These are phyloP conservation scores for Zelostemma sp. DNA, from an alignment of 1,140 invertebrate genomes.

Conservation along the genomic window DNA sequence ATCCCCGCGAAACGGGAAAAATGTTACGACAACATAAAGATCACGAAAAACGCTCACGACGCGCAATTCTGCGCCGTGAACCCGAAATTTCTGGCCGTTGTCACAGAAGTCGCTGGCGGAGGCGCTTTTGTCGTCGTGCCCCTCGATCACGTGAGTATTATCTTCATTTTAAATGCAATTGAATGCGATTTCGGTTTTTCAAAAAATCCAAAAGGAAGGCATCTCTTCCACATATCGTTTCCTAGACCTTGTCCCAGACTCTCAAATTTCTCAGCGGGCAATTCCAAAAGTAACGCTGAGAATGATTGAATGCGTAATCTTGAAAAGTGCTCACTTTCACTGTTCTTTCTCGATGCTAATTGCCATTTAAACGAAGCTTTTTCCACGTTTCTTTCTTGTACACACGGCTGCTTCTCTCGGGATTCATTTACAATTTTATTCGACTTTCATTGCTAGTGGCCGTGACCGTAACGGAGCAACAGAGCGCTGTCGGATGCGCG, in stretches of 20 bases:
- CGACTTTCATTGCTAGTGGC: conserved; percentile 55
- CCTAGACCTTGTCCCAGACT: no score
- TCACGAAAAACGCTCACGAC: conserved; percentile 93
- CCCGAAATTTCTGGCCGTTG: conserved; percentile 94
- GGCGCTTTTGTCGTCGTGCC: conserved; percentile 94
- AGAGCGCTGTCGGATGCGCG: conserved; percentile 7
- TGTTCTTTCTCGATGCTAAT: conserved; percentile 57
- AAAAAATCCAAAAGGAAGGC: no score
- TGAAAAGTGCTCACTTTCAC: no score
- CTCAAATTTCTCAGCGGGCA: no score
- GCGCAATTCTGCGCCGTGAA: conserved; percentile 94
- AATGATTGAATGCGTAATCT: no score
- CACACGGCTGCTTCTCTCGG: conserved; percentile 31
- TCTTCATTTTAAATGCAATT: conserved; percentile 5
- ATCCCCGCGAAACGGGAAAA: conserved; percentile 87
- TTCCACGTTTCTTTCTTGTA: conserved; percentile 31
- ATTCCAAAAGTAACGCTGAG: no score
- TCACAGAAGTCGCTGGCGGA: conserved; percentile 94
- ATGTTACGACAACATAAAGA: conserved; percentile 94
- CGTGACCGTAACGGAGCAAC: conserved; percentile 37
- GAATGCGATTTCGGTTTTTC: no score
- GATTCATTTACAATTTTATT: conserved; percentile 54
- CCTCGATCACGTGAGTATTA: conserved; percentile 83
- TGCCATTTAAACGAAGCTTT: conserved; percentile 35
- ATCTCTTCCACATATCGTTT: no score